Evolutionary conservation across 2,797 vertebrate species (phyloP), one percentile per base, ranked within the genome.

Genomic region (Muscicapa striata): DNA sequence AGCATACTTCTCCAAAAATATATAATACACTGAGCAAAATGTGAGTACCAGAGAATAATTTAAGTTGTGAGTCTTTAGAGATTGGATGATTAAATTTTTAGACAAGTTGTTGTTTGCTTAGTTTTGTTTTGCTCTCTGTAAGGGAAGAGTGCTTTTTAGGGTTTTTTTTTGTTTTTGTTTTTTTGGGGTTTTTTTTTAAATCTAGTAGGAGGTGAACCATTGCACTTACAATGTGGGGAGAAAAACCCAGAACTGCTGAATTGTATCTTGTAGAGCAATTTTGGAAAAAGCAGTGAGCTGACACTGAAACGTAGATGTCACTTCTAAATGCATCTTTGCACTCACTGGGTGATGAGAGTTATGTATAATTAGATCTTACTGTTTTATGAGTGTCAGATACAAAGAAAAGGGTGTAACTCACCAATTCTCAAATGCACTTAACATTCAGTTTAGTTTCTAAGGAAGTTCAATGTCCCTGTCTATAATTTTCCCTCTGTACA

Each of bases 401-500:
- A 64, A 78, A 61, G 40, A 20, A 76, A 64, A 70, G 63, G 58
- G 26, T n/a, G 18, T 78, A 72, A 79, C 43, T 68, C 26, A 7
- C 34, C 61, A 91, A 5, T 89, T 94, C n/a, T 81, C 30, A 92
- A 82, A 92, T 38, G 64, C 63, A 76, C 61, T 93, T 93, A 81
- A 69, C 20, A n/a, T 59, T 81, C 63, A 87, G 29, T 9, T 66
- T 68, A 72, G 8, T 86, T 91, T 61, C 38, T 68, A 48, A 74
- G 70, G 17, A 95, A 73, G 40, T 63, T 87, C n/a, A 46, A 11
- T 66, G 69, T 87, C 70, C 41, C 26, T 62, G 36, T 36, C 51
- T 64, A 48, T 49, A 41, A 34, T 58, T 90, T 91, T 77, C 32
- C 57, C n/a, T 17, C 3, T 72, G 21, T 70, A 18, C 51, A 85